Evolutionary conservation across 2,113 vertebrate species (phyloP).

Genomic region (Colossoma macropomum): DNA sequence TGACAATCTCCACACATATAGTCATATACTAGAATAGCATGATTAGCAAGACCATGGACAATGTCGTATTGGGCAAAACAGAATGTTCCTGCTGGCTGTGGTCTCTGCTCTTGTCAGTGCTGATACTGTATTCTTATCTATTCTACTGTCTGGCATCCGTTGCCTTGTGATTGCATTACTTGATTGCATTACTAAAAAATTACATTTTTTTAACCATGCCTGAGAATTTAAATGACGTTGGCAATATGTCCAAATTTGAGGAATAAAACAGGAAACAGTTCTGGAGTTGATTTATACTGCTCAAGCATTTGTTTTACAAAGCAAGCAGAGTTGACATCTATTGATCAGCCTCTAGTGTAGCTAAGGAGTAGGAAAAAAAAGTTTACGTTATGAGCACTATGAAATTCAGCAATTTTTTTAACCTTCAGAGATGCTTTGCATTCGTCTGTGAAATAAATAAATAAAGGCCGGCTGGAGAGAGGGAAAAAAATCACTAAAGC

Average conservation of each 20-base stretch:
- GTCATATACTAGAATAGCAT: slow-evolving; percentile 41
- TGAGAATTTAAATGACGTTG: slow-evolving; percentile 23
- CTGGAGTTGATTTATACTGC: slow-evolving; percentile 54
- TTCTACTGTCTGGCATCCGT: slow-evolving; percentile 23
- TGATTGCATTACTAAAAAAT: slow-evolving; percentile 43
- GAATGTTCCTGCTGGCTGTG: slow-evolving; percentile 19
- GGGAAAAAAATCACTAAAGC: slow-evolving; percentile 78
- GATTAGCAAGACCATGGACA: slow-evolving; percentile 1
- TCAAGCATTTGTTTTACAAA: slow-evolving; percentile 62
- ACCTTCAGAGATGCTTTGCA: slow-evolving; percentile 80
- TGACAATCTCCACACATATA: slow-evolving; percentile 33
- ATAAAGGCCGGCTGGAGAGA: slow-evolving; percentile 53
- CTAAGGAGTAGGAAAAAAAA: slow-evolving; percentile 55
- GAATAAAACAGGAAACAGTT: slow-evolving; percentile 44
- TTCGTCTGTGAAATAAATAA: slow-evolving; percentile 79
- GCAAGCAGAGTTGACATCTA: slow-evolving; percentile 69
- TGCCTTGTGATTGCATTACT: slow-evolving; percentile 37
- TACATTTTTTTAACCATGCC: slow-evolving; percentile 29
- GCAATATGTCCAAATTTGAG: slow-evolving; percentile 32
- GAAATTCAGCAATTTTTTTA: slow-evolving; percentile 81
- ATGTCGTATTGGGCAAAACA: slow-evolving; percentile 29
- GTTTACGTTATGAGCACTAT: slow-evolving; percentile 72
- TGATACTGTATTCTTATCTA: slow-evolving; percentile 32
- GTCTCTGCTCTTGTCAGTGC: slow-evolving; percentile 29
- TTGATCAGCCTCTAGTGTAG: slow-evolving; percentile 68